phyloP scores from a whole-genome alignment of 2,888 invertebrate genomes.

The Bombylius major region DNA sequence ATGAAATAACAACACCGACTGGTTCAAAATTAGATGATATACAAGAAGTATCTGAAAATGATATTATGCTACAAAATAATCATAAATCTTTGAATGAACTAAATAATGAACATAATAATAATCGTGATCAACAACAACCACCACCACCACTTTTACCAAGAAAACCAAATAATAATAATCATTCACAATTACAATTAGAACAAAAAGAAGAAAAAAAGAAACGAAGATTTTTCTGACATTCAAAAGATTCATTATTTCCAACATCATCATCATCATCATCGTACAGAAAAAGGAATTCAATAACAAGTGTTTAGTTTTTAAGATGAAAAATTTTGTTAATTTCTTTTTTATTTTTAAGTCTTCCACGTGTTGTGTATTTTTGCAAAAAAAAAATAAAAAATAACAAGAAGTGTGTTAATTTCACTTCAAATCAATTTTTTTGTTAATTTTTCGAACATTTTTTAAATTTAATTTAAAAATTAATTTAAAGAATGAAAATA shows the following conservation, averaged over 20 bases:
- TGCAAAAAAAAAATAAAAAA: neutral
- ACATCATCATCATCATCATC: too few species aligned
- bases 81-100: neutral
- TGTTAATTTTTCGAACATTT: too few species aligned
- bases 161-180: slow-evolving; percentile 15
- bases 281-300: too few species aligned
- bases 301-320: too few species aligned
- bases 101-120: neutral
- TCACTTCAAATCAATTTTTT: neutral
- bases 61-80: neutral
- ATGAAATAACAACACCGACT: slow-evolving; percentile 13
- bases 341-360: neutral
- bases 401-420: neutral
- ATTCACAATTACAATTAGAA: slow-evolving; percentile 7
- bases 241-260: neutral
- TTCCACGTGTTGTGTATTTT: neutral
- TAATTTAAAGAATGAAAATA: too few species aligned
- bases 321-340: too few species aligned
- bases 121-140: neutral
- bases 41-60: neutral
- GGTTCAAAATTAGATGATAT: slow-evolving; percentile 16
- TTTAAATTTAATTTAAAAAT: too few species aligned
- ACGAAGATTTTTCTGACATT: slow-evolving; percentile 19
- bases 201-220: slow-evolving; percentile 26
- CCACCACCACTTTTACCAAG: slow-evolving; percentile 27